Evolutionary conservation across 2,113 vertebrate species (phyloP), one percentile per base, ranked within the genome.

Genomic region (Irena cyanogastra): DNA sequence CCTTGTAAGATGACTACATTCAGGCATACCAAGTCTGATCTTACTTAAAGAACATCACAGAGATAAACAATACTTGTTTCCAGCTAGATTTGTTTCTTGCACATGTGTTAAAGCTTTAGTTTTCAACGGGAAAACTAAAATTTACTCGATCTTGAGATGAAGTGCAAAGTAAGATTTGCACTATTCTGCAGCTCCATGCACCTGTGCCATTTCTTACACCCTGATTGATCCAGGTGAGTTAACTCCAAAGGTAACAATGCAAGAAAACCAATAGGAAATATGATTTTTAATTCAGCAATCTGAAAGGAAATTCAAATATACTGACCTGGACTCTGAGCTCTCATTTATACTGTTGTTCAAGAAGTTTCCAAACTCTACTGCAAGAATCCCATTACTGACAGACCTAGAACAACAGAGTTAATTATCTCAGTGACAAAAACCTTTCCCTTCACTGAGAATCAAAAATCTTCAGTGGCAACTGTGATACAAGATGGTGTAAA

Each of bases 301-400:
- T 50, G 56, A 21, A 82, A 90, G 39, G 83, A 90, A 90, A 92
- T 59, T 56, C 47, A 59, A 52, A 74, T 47, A 91, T 52, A 98
- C 98, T 98, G 63, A 99, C 99, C 97, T 97, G 65, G 96, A 96
- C 56, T 97, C 97, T 66, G 97, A 95, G 71, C 94, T 98, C 83
- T 98, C 98, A 59, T 91, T 97, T 68, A 98, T 96, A 65, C 97
- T 98, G 75, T 94, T 98, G 85, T 97, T 98, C 35, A 99, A 96
- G 78, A 98, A 97, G 94, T 97, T 97, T 83, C 98, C 98, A 95
- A 99, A 98, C 91, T 99, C 97, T 66, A 99, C 71, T 11, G 98
- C 98, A 89, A 99, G 85, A 60, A 99, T 94, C 47, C 98, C 98
- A 49, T 98, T 98, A 87, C 94, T 97, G 71, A 98, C 91, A 76